Base-by-base conservation (phyloP, 2,888 invertebrate genomes). In the Polydrusus cervinus region DNA sequence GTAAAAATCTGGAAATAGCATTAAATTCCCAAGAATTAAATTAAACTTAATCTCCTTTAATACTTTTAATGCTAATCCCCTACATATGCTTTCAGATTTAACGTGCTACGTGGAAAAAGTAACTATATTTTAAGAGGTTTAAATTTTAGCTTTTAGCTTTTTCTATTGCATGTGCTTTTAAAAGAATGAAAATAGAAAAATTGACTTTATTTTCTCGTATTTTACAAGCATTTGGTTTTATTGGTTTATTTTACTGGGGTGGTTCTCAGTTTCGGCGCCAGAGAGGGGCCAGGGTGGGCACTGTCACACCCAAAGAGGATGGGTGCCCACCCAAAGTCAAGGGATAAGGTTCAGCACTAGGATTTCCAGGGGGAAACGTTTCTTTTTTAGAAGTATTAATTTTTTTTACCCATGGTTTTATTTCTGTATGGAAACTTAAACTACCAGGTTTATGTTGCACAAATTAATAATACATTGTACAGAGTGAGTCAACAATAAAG, bases 1-100 rank as follows among this genome's bases (percentile, higher is more conserved):
- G 30, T 70, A 61, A 70, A 70, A 70, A 47, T 70, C 61, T 14
- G 34, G 38, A 38, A 70, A 57, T 40, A 60, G 20, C 60, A 57
- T 70, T 60, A 70, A 70, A 70, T 70, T 51, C 30, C 10, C 8
- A 45, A 30, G 69, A 70, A 70, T 61, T 70, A 61, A 70, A 70
- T 61, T 70, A 61, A 61, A 14, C 61, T 55, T 34, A 67, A 67
- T 67, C 51, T 47, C 9, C 51, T 40, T 14, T 34, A 55, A 67
- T 67, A 43, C 53, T 67, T 67, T 47, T 61, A 70, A 61, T 49
- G 49, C 61, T 70, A 70, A 61, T 61, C 69, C 60, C 69, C 47
- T 61, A 47, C 60, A 70, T 61, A 61, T 60, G 69, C 18, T 30
- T 60, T 16, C 14, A 55, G 53, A 67, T 51, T 51, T 67, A 67